Conservation (phyloP, 2,797 vertebrate species). For the Coendou prehensilis region DNA sequence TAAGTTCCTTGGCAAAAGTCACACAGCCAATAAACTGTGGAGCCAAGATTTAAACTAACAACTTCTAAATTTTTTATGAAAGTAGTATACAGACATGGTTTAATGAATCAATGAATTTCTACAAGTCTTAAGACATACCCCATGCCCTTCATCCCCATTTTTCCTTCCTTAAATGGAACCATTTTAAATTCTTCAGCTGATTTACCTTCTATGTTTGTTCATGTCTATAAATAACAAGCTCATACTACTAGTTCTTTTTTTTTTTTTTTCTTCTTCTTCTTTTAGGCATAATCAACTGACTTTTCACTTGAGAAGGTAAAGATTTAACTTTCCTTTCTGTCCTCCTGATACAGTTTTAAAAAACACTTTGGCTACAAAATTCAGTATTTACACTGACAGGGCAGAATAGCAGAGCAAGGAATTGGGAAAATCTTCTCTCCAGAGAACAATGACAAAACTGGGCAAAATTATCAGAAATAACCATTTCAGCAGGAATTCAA, state of each 20-base stretch:
- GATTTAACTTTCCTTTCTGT: background rate
- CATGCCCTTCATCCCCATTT: background rate
- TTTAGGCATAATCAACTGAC: background rate
- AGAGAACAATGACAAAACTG: background rate
- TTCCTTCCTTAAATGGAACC: background rate
- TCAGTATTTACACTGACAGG: background rate
- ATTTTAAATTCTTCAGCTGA: background rate
- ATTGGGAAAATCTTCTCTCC: background rate
- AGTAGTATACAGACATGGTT: background rate
- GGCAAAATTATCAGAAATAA: background rate
- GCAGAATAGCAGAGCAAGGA: background rate
- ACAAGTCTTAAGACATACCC: background rate
- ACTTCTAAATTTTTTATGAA: background rate
- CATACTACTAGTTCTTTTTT: background rate
- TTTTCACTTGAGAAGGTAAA: background rate
- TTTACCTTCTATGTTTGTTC: background rate
- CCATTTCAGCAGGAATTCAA: background rate
- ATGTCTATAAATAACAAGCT: background rate
- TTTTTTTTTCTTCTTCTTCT: background rate
- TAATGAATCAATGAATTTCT: background rate
- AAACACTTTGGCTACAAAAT: background rate
- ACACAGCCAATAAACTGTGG: background rate
- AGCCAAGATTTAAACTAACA: slow-evolving; percentile 3
- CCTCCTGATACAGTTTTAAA: background rate
- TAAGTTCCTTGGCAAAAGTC: background rate